Evolutionary conservation across 2,113 vertebrate genomes (phyloP).

Genomic region (Cnemophilus loriae): DNA sequence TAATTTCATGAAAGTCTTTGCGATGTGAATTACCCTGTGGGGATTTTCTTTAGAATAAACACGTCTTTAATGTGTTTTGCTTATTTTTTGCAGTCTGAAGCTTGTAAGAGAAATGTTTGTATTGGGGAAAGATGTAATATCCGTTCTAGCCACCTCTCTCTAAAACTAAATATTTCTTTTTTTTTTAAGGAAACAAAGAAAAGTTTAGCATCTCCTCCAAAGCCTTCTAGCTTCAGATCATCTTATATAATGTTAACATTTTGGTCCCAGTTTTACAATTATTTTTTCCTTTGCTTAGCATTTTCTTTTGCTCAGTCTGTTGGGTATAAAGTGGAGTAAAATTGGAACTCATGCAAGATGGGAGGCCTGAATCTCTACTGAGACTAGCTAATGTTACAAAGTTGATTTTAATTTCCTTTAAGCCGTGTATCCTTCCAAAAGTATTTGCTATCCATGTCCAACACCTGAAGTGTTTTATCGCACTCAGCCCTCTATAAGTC

Average conservation of each 20-base stretch:
- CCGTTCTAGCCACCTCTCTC: background rate
- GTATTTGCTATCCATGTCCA: background rate
- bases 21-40: background rate
- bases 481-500: background rate
- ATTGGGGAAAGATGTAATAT: background rate
- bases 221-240: background rate
- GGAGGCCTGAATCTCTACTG: background rate
- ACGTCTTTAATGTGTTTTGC: background rate
- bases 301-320: background rate
- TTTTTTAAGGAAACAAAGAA: background rate
- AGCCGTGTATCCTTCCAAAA: background rate
- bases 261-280: background rate
- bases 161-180: background rate
- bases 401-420: constrained; percentile 53
- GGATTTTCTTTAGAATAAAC: background rate
- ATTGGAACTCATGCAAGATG: background rate
- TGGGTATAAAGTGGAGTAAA: background rate
- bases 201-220: background rate
- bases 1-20: background rate
- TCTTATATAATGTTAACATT: background rate
- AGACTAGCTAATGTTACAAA: constrained; percentile 13
- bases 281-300: background rate
- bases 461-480: constrained; percentile 31
- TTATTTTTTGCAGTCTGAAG: background rate
- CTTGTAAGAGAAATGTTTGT: background rate